Evolutionary conservation across 2,797 vertebrate species (phyloP), one percentile per base, ranked within the genome.

Genomic region (Buceros bicornis): DNA sequence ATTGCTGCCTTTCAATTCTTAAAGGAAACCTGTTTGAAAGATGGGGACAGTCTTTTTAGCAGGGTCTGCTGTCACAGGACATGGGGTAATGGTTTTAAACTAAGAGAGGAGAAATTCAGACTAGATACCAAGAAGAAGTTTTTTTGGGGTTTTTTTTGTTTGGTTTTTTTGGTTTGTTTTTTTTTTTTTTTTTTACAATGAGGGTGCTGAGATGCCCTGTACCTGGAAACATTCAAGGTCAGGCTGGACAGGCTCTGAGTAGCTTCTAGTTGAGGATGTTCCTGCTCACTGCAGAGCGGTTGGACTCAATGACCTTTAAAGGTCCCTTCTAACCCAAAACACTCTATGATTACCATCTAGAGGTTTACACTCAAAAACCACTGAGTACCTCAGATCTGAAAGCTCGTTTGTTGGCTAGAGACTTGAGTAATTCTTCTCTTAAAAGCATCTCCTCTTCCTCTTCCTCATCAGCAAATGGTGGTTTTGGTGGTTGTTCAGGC

Each of bases 381-480:
- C 19, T 24, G 22, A 93, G 86, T 98, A 99, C 99, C 99, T 99
- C 99, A 4, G 96, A 87, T 42, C 96, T 96, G n/a, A 97, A 96
- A 87, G 99, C 98, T 90, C 99, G 98, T 95, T 99, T 99, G 97
- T 96, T 99, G 57, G 98, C 99, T 97, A 99, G 98, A 37, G 99
- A 99, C 97, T 99, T 99, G 13, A 99, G 98, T 28, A 99, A 98
- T 13, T 99, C 99, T 97, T 99, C 99, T 92, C 99, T 97, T 48
- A 99, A 98, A 60, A 99, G 98, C 99, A 99, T 99, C 98, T 99
- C 99, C 97, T 99, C 99, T 76, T 99, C 99, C 80, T 99, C 99
- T 51, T 99, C 99, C 61, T 99, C 99, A 86, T 99, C 99, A 21
- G 99, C 99, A 94, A 99, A 99, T 0, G 99, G 99, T 48, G 99